phyloP scores from a whole-genome alignment of 2,113 vertebrate genomes.

The Archocentrus centrarchus region DNA sequence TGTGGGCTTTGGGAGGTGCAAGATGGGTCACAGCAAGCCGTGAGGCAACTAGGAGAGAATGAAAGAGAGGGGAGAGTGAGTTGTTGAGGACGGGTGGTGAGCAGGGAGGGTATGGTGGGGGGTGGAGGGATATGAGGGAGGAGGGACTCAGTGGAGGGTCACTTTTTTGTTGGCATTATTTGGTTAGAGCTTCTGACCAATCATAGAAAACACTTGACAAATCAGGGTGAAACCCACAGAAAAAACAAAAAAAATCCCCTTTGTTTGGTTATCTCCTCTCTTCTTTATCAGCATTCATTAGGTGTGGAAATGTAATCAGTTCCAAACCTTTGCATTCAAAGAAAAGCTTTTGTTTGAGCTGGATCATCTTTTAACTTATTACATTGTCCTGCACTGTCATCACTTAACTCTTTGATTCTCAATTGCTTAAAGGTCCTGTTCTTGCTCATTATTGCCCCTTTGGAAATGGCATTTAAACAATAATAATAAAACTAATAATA shows the following conservation, averaged over 20 bases:
- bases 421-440: slow-evolving; percentile 18
- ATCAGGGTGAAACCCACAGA: slow-evolving; percentile 55
- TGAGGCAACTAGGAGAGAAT: slow-evolving; percentile 67
- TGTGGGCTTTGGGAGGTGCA: slow-evolving; percentile 83
- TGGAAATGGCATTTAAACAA: background rate
- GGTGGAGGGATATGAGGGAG: slow-evolving; percentile 20
- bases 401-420: slow-evolving; percentile 17
- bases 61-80: slow-evolving; percentile 30
- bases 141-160: slow-evolving; percentile 63
- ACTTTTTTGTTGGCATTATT: slow-evolving; percentile 71
- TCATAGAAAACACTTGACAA: slow-evolving; percentile 60
- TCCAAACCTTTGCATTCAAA: slow-evolving; percentile 54
- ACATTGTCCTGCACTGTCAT: slow-evolving; percentile 40
- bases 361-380: slow-evolving; percentile 55
- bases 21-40: slow-evolving; percentile 83
- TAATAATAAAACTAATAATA: background rate
- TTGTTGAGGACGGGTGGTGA: slow-evolving; percentile 25
- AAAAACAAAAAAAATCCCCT: slow-evolving; percentile 56
- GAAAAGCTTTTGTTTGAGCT: slow-evolving; percentile 59
- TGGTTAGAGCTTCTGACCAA: slow-evolving; percentile 46
- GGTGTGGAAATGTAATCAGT: slow-evolving; percentile 59
- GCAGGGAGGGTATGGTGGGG: background rate
- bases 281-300: slow-evolving; percentile 70
- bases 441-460: background rate
- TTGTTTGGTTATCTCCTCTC: slow-evolving; percentile 73